Conservation (phyloP, 2,113 vertebrate species). For the Rana temporaria region DNA sequence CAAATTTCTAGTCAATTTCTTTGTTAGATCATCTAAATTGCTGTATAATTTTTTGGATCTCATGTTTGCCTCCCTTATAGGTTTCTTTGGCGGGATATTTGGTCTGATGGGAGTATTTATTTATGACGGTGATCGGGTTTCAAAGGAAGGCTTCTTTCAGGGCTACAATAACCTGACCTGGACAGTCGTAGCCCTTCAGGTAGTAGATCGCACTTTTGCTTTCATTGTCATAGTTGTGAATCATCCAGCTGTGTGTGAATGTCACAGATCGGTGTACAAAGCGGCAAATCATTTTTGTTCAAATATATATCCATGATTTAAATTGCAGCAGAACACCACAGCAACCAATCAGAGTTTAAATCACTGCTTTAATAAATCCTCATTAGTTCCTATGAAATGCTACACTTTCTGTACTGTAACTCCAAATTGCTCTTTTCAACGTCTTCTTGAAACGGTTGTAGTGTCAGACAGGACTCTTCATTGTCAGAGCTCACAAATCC, state of each 20-base stretch:
- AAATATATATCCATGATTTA: no score
- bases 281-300: no score
- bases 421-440: not conserved
- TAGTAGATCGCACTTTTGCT: slow-evolving; percentile 63
- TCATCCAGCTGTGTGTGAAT: no score
- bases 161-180: slow-evolving; percentile 94
- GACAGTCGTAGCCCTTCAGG: slow-evolving; percentile 93
- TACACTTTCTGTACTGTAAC: not conserved
- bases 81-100: slow-evolving; percentile 92
- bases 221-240: no score
- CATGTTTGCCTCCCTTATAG: slow-evolving; percentile 68
- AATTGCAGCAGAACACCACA: no score
- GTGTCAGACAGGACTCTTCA: no score
- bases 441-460: no score
- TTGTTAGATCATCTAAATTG: not conserved
- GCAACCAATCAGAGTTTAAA: not conserved
- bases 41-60: not conserved
- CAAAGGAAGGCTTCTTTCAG: slow-evolving; percentile 93
- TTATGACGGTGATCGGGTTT: slow-evolving; percentile 89
- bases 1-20: no score
- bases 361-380: not conserved
- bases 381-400: not conserved
- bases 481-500: no score
- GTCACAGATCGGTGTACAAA: no score
- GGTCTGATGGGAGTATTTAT: slow-evolving; percentile 89